These are phyloP conservation scores for Setipinna tenuifilis DNA, from an alignment of 2,797 vertebrate species.

Conservation along the genomic window DNA sequence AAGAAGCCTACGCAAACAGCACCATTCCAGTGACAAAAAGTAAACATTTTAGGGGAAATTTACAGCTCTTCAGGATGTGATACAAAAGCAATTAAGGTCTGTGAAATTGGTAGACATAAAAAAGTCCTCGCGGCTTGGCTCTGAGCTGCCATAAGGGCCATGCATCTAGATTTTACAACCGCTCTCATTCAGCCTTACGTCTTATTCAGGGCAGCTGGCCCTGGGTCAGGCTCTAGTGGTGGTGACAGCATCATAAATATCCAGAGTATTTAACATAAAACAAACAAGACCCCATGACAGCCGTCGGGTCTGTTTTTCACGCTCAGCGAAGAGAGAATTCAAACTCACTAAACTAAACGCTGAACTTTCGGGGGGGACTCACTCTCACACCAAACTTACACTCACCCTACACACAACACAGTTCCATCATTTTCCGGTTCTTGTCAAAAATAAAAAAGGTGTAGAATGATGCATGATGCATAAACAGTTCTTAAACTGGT, in stretches of 20 bases:
- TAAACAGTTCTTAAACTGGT: too few species aligned
- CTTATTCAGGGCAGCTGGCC: constrained; percentile 75
- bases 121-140: constrained; percentile 68
- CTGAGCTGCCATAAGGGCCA: constrained; percentile 72
- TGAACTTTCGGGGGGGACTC: not conserved
- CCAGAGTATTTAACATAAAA: constrained; percentile 70
- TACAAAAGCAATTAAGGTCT: constrained; percentile 81
- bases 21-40: constrained; percentile 55
- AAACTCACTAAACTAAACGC: not conserved
- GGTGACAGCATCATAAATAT: constrained; percentile 73
- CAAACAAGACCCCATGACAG: constrained; percentile 65
- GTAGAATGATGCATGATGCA: too few species aligned
- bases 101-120: constrained; percentile 77
- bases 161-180: constrained; percentile 75
- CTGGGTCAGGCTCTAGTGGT: constrained; percentile 68
- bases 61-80: constrained; percentile 76
- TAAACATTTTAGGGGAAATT: constrained; percentile 75
- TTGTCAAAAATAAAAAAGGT: too few species aligned
- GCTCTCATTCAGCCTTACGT: constrained; percentile 58
- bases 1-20: not conserved
- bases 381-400: not conserved
- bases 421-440: too few species aligned
- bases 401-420: too few species aligned
- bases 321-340: not conserved
- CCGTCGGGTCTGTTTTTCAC: constrained; percentile 32